Base-by-base conservation (phyloP, 2,888 invertebrate genomes). In the Hyles lineata region DNA sequence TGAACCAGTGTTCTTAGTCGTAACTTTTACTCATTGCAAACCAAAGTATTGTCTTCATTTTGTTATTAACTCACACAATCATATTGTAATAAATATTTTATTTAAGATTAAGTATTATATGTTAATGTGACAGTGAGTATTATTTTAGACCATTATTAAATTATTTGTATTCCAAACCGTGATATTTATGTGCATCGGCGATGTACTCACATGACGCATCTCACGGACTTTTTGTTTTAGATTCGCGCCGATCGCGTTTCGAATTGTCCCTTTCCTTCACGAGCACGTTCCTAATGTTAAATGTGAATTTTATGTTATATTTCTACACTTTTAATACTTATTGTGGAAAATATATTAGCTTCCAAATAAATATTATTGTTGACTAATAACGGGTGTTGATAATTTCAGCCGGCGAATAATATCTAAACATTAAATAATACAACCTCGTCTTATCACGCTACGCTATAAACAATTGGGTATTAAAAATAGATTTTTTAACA, bases 291-390 rank as follows among this genome's bases (percentile, higher is more conserved):
- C 82, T 88, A 85, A 87, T 85, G 84, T 84, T 87, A 81, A 84
- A 86, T 82, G 82, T 84, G 84, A 85, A 85, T 81, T 86, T 87
- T 88, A 85, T 85, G 87, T 92, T 92, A 86, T 85, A 89, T 89
- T 89, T 89, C 83, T 89, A 88, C 83, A 88, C 80, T 83, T 83
- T 86, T 83, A 86, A 82, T 86, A 89, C 67, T 85, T 85, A 82
- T 84, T 82, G 85, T 85, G 83, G 82, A 88, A 83, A 87, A 88
- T 80, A 87, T 86, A 87, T 89, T 89, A 90, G 89, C 88, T 91
- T 92, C 84, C 86, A 90, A 94, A 93, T 93, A 94, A 93, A 94
- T 94, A 93, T 92, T 86, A 92, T 90, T 93, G 94, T 94, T 94
- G 91, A 93, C 89, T 85, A 89, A 79, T 78, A 77, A 78, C 72